A percentile compares a stretch with the other conserved stretches of the same genome.
These are phyloP conservation scores for Meteorus sp. DNA, from an alignment of 1,140 invertebrate species.

Conservation along the genomic window DNA sequence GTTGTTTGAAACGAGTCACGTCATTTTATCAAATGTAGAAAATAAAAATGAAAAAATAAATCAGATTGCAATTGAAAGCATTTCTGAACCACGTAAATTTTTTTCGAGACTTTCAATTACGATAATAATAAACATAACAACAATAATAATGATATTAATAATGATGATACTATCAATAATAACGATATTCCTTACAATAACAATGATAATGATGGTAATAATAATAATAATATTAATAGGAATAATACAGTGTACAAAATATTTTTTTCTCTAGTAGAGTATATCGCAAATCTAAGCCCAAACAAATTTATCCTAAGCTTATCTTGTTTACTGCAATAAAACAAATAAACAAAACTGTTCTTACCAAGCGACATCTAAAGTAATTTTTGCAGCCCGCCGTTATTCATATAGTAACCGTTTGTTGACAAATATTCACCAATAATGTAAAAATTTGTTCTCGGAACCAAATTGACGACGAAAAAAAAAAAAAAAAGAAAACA, in stretches of 20 bases:
- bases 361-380: too few relatives aligned
- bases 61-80: conserved; percentile 28
- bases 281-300: conserved; percentile 14
- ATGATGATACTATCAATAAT: conserved; percentile 8
- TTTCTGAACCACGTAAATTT: too few relatives aligned
- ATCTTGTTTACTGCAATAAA: conserved; percentile 15
- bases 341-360: background rate
- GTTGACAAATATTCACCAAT: too few relatives aligned
- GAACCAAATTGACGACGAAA: too few relatives aligned
- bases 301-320: conserved; percentile 8
- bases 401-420: too few relatives aligned
- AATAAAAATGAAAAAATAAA: background rate
- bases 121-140: conserved; percentile 21
- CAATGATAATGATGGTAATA: conserved; percentile 20
- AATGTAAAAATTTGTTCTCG: too few relatives aligned
- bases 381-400: too few relatives aligned
- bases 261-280: conserved; percentile 11
- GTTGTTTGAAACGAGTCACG: background rate
- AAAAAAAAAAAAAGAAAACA: too few relatives aligned
- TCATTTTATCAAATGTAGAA: too few relatives aligned
- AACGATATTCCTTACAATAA: conserved; percentile 7
- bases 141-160: conserved; percentile 21
- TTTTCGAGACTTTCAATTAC: too few relatives aligned
- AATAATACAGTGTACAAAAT: conserved; percentile 25
- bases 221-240: conserved; percentile 12